Percentiles rank a stretch among this genome's conserved stretches.
phyloP scores from a whole-genome alignment of 1,140 invertebrate genomes.

The Oreohelix idahoensis region DNA sequence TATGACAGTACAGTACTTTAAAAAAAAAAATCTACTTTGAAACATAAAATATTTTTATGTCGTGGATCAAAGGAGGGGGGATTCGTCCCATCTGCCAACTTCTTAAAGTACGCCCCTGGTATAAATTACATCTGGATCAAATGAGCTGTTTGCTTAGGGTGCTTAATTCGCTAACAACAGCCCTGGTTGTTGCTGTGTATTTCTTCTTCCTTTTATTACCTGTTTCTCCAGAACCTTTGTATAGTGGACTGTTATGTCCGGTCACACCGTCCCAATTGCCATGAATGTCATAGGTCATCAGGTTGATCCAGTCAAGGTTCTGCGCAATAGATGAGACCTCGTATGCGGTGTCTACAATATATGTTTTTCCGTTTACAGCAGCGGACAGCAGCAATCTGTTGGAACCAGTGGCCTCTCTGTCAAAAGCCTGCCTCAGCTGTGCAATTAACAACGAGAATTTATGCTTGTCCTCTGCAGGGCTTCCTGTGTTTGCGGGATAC shows the following conservation, averaged over 20 bases:
- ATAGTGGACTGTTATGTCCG: slow-evolving; percentile 71
- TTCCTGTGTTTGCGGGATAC: slow-evolving; percentile 60
- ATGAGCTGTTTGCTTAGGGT: no score
- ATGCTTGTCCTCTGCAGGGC: slow-evolving; percentile 38
- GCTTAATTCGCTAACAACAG: no score
- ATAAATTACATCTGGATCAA: no score
- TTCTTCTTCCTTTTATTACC: no score
- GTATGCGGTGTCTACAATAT: slow-evolving; percentile 94
- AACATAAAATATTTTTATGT: no score
- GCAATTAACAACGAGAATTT: slow-evolving; percentile 67
- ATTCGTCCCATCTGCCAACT: no score
- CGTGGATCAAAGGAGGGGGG: no score
- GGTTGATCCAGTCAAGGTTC: slow-evolving; percentile 94
- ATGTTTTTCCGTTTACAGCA: slow-evolving; percentile 93
- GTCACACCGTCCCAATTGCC: slow-evolving; percentile 95
- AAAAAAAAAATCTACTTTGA: no score
- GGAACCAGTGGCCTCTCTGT: slow-evolving; percentile 87
- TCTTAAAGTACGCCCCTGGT: no score
- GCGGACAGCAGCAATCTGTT: slow-evolving; percentile 88
- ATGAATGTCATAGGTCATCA: slow-evolving; percentile 92
- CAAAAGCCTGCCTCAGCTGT: slow-evolving; percentile 91
- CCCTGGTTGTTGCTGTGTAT: no score
- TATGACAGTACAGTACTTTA: no score
- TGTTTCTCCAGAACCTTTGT: slow-evolving; percentile 53
- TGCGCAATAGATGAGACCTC: slow-evolving; percentile 87